phyloP scores from a whole-genome alignment of 2,888 invertebrate genomes.

The Stenoptilia bipunctidactyla region DNA sequence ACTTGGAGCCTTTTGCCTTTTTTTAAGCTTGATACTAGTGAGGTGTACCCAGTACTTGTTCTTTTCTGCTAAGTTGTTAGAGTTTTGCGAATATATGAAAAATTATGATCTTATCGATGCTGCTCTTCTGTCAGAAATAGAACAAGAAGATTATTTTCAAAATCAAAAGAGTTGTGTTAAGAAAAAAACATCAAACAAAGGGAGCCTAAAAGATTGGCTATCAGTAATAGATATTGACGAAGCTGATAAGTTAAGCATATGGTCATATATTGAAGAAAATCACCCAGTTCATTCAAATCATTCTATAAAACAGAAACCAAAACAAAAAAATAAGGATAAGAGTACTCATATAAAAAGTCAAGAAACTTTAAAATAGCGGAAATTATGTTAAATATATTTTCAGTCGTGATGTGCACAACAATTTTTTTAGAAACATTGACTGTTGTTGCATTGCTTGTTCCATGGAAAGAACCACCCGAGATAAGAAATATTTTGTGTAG shows the following conservation, averaged over 20 bases:
- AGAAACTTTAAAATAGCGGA: no score
- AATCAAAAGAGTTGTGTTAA: no score
- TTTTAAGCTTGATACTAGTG: constrained; percentile 33
- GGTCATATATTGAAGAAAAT: constrained; percentile 30
- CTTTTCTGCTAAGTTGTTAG: constrained; percentile 46
- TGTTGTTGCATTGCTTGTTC: no score
- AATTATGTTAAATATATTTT: no score
- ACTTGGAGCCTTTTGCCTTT: constrained; percentile 40
- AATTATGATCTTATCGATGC: constrained; percentile 39
- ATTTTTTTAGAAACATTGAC: no score
- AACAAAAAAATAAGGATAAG: no score
- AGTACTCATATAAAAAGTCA: no score
- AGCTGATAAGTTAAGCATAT: constrained; percentile 18
- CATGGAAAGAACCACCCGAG: no score
- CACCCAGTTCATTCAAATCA: constrained; percentile 27
- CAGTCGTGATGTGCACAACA: no score
- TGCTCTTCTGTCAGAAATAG: neutral
- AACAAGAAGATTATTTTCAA: no score
- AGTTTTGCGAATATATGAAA: constrained; percentile 43
- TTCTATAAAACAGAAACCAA: no score
- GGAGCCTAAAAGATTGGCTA: constrained; percentile 26
- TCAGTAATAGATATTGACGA: constrained; percentile 26
- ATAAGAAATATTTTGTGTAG: no score
- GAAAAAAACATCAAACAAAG: constrained; percentile 8
- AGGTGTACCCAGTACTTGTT: constrained; percentile 37